Base-by-base conservation (phyloP, 2,113 vertebrate species). In the Upupa epops region DNA sequence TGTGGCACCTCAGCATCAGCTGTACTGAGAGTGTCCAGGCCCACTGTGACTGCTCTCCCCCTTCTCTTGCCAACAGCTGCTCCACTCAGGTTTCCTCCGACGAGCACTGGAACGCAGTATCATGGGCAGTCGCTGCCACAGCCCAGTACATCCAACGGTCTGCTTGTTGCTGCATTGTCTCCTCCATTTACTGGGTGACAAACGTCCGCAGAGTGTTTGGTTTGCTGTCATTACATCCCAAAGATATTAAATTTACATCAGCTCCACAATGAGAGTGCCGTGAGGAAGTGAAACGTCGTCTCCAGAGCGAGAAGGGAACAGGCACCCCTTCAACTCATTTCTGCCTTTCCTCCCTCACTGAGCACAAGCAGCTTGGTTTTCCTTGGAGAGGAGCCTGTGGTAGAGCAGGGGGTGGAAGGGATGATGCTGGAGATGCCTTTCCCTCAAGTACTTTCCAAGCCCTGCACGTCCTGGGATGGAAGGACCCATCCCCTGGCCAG, bases 171-270 rank as follows among this genome's bases (percentile, higher is more conserved):
- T 3, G 8, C n/a, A 0, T 6, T 32, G 51, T 49, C 64, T 52
- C 86, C 22, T 40, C 31, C 70, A 42, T 19, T 81, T 60, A 19
- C 59, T 46, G 37, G 19, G 76, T 48, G 87, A 93, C 63, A 95
- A 89, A 87, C 9, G 31, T 22, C 55, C 69, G 68, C 55, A 71
- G 65, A 59, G 25, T 25, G 59, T 46, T 91, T 76, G 28, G 51
- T 42, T 91, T 85, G 72, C 71, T 76, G 63, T 89, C 71, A 59
- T 79, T 79, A 59, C 13, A 92, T 79, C 36, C 46, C 68, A 45
- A 58, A 64, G 89, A 87, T 85, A 80, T 89, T 92, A 91, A 91
- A 80, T 83, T 89, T 80, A 66, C 89, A 93, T 91, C 85, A 92
- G 13, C 11, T 32, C 7, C 1, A 59, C 29, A 26, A 46, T 0